phyloP scores from a whole-genome alignment of 1,140 invertebrate species.

The Arctopsyche grandis region DNA sequence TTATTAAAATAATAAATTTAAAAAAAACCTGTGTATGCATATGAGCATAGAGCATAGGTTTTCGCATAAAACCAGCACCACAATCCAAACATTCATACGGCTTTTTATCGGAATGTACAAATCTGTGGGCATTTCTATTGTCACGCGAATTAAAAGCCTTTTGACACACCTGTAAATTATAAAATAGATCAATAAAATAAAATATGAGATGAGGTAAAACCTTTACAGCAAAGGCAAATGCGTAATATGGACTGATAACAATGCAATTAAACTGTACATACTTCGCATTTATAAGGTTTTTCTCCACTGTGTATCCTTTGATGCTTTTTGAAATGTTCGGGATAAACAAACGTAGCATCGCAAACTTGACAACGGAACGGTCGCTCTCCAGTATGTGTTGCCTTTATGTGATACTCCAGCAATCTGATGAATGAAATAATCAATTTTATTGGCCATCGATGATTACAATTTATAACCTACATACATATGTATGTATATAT shows the following conservation, averaged over 20 bases:
- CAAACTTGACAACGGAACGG: conserved; percentile 80
- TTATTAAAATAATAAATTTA: background rate
- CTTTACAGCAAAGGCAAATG: background rate
- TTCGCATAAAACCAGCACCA: conserved; percentile 84
- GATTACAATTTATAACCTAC: background rate
- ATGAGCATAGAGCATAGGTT: conserved; percentile 81
- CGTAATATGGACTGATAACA: background rate
- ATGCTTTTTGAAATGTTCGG: conserved; percentile 87
- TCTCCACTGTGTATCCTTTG: conserved; percentile 81
- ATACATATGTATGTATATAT: background rate
- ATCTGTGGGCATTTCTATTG: conserved; percentile 85
- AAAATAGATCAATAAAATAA: conserved; percentile 14
- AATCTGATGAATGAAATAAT: conserved; percentile 62
- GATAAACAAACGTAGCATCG: conserved; percentile 82
- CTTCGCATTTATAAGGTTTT: conserved; percentile 82
- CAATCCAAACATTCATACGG: conserved; percentile 86
- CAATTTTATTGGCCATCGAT: background rate
- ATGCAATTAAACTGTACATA: conserved; percentile 57
- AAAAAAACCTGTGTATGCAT: conserved; percentile 67
- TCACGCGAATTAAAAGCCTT: conserved; percentile 85
- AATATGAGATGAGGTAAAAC: background rate
- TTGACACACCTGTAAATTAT: conserved; percentile 75
- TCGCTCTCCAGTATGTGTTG: conserved; percentile 81
- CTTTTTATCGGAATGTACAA: conserved; percentile 87
- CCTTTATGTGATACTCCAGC: conserved; percentile 84